Percentiles rank a stretch among this genome's conserved stretches.
Conservation (phyloP, 2,797 vertebrate genomes). For the Crocidura indochinensis region DNA sequence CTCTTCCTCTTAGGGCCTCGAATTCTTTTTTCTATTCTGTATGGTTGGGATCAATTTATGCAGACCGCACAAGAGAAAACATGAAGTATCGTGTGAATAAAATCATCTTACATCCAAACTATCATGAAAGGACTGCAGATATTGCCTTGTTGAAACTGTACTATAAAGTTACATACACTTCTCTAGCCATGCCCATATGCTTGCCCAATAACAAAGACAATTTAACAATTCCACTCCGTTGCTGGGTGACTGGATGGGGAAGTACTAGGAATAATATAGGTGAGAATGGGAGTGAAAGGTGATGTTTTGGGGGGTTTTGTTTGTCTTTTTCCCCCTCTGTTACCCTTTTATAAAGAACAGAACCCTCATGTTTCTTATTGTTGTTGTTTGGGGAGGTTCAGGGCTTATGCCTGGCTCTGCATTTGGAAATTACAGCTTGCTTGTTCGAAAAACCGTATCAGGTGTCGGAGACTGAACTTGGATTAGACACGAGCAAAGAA, state of each 20-base stretch:
- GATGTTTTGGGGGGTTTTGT: background rate
- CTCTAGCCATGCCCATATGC: constrained; percentile 73
- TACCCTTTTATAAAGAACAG: background rate
- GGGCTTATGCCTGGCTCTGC: too few relatives aligned
- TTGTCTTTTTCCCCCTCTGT: background rate
- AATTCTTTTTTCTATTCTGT: constrained; percentile 12
- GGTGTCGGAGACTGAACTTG: too few relatives aligned
- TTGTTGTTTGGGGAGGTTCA: too few relatives aligned
- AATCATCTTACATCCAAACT: constrained; percentile 30
- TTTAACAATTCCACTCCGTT: constrained; percentile 50
- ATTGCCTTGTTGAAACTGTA: constrained; percentile 65
- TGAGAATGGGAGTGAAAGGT: constrained; percentile 43
- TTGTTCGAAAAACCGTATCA: too few relatives aligned
- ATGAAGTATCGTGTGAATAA: background rate
- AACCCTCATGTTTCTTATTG: too few relatives aligned
- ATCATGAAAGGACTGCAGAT: accelerated
- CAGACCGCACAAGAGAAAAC: too few relatives aligned
- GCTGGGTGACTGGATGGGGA: constrained; percentile 78
- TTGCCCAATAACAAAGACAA: constrained; percentile 29
- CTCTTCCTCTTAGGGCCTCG: constrained; percentile 24
- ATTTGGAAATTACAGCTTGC: too few relatives aligned
- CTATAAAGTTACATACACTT: constrained; percentile 44
- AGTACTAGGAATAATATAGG: background rate
- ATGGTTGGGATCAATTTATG: constrained; percentile 30
- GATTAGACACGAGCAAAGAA: too few relatives aligned